Conservation (phyloP, 2,797 vertebrate genomes). For the Ataeniobius toweri region DNA sequence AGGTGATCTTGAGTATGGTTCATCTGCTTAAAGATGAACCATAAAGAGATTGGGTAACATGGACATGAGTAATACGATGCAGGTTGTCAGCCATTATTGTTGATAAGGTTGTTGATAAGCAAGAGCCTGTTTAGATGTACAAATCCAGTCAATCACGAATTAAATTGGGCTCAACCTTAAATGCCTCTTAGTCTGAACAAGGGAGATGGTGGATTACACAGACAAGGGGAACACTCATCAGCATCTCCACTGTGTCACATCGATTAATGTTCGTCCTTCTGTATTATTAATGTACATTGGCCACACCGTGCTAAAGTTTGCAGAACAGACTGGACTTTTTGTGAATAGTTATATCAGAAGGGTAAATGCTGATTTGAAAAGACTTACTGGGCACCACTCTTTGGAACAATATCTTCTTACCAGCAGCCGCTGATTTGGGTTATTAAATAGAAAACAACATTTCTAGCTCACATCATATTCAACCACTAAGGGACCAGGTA, state of each 20-base stretch:
- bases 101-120: constrained; percentile 3
- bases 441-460: too few species aligned
- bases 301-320: background rate
- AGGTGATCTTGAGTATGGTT: too few species aligned
- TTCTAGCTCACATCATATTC: too few species aligned
- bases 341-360: background rate
- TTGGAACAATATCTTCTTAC: too few species aligned
- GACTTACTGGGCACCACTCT: too few species aligned
- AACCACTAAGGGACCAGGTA: background rate
- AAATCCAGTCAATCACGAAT: constrained; percentile 4
- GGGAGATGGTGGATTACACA: background rate
- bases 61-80: background rate
- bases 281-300: background rate
- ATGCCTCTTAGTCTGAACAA: constrained; percentile 3
- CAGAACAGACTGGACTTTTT: background rate
- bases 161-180: background rate
- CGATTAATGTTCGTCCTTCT: too few species aligned
- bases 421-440: too few species aligned
- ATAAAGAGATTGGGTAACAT: too few species aligned
- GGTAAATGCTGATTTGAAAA: too few species aligned
- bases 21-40: too few species aligned
- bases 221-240: background rate
- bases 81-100: constrained; percentile 2
- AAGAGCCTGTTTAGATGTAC: background rate
- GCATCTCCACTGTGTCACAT: background rate